These are phyloP conservation scores for Matsumurasca onukii DNA, from an alignment of 1,140 invertebrate species.

Conservation along the genomic window DNA sequence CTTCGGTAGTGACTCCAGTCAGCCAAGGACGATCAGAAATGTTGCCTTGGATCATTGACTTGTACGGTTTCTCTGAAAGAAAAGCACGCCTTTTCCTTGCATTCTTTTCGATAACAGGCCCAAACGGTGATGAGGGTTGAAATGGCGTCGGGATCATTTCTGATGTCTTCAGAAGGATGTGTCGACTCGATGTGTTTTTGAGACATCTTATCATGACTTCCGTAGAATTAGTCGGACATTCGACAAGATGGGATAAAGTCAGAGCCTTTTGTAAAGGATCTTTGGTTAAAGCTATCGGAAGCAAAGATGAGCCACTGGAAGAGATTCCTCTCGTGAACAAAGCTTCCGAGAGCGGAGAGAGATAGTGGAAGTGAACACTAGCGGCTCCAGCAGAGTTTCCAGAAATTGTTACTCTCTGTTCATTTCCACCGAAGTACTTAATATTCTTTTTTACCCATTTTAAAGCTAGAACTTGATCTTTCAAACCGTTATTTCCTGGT, in stretches of 20 bases:
- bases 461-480: constrained; percentile 40
- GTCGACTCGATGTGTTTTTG: constrained; percentile 58
- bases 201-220: constrained; percentile 69
- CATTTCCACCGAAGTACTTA: constrained; percentile 49
- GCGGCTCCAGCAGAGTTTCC: constrained; percentile 47
- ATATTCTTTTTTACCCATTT: constrained; percentile 47
- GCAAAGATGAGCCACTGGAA: constrained; percentile 71
- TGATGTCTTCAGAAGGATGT: constrained; percentile 46
- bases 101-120: background rate
- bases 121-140: background rate
- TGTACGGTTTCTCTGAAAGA: constrained; percentile 44
- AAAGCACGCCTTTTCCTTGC: constrained; percentile 40
- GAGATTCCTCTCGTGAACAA: constrained; percentile 63
- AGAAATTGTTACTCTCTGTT: constrained; percentile 49
- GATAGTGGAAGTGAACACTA: constrained; percentile 41
- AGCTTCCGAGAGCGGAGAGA: constrained; percentile 43
- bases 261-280: constrained; percentile 65
- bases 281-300: constrained; percentile 68
- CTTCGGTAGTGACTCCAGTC: constrained; percentile 43
- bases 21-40: constrained; percentile 42
- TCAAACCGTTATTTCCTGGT: constrained; percentile 41
- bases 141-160: too few species aligned
- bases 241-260: constrained; percentile 62
- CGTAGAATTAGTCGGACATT: constrained; percentile 61
- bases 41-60: background rate